Base-by-base conservation (phyloP, 2,888 invertebrate genomes). In the Caenorhabditis sp. region DNA sequence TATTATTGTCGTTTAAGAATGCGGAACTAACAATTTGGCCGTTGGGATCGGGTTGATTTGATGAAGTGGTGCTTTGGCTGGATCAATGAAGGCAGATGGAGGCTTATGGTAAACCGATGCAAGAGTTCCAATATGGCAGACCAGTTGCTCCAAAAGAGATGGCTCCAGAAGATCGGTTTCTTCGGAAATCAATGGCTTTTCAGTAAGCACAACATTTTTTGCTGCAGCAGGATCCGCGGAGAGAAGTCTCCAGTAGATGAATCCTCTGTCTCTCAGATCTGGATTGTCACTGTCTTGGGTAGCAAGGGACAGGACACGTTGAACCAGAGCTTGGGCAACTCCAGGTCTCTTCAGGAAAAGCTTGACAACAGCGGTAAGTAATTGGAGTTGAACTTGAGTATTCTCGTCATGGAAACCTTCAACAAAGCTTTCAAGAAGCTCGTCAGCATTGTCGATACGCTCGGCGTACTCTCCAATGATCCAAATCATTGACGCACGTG, bases 101-200 rank as follows among this genome's bases (percentile, higher is more conserved):
- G 99, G 99, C 93, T 99, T 99, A 92, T 99, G 99, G 93, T 99
- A 99, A 14, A 99, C 98, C 54, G 98, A 97, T 0, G 99, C 99
- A 88, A 99, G 94, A 58, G 97, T 97, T 84, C 97, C 97, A 92
- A 99, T 98, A 93, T 99, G 98, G 93, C 98, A 98, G 92, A 89
- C 98, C 77, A 99, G 94, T 93, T 99, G 99, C 93, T 99, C 98
- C 84, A 99, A 93, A 54, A 99, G 94, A 0, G 98, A 98, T 0
- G 99, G 99, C 93, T 84, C 84, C 7, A 84, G 64, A 5, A 84
- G 66, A 74, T 84, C 87, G 58, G 87, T 87, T 41, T 87, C 87
- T 93, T 99, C 99, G 0, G 97, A 97, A 92, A 99, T 99, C 73
- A 99, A 94, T 0, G 99, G 99, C 92, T 99, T 99, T 93, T 99